A percentile compares a stretch with the other conserved stretches of the same genome.
These are phyloP conservation scores for Caenorhabditis angaria DNA, from an alignment of 2,888 invertebrate species.

Conservation along the genomic window DNA sequence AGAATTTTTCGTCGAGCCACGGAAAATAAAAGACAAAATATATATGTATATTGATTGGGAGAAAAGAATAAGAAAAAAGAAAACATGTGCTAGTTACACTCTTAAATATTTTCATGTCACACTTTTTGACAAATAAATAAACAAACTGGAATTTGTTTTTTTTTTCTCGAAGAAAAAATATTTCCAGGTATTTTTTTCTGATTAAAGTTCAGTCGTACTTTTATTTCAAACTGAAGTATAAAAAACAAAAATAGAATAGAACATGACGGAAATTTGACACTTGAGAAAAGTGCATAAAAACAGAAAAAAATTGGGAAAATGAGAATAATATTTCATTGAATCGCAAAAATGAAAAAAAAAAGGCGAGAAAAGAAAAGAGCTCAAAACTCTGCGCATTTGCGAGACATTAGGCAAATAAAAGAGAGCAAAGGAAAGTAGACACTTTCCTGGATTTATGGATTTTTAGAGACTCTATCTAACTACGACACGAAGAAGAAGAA, in stretches of 20 bases:
- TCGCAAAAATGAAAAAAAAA: not conserved
- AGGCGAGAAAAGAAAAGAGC: not conserved
- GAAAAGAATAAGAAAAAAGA: not conserved
- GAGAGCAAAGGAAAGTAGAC: not conserved
- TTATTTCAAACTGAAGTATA: too few species aligned
- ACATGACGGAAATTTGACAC: too few species aligned
- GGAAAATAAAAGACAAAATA: not conserved
- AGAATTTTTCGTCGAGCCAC: not conserved
- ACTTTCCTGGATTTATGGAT: not conserved
- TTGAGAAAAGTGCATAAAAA: conserved; percentile 5
- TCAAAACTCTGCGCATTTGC: conserved; percentile 1
- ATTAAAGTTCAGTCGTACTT: too few species aligned
- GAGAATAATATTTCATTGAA: not conserved
- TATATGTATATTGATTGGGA: not conserved
- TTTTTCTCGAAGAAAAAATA: too few species aligned
- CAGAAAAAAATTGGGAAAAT: conserved; percentile 7
- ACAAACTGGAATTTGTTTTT: not conserved
- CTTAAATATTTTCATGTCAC: conserved; percentile 4
- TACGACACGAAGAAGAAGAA: not conserved
- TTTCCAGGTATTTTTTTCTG: not conserved
- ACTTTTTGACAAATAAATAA: not conserved
- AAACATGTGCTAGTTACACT: conserved; percentile 4
- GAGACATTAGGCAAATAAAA: not conserved
- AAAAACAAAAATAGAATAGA: too few species aligned
- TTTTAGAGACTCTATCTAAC: conserved; percentile 2